Evolutionary conservation across 2,113 vertebrate genomes (phyloP).

Genomic region (Hippocampus zosterae): DNA sequence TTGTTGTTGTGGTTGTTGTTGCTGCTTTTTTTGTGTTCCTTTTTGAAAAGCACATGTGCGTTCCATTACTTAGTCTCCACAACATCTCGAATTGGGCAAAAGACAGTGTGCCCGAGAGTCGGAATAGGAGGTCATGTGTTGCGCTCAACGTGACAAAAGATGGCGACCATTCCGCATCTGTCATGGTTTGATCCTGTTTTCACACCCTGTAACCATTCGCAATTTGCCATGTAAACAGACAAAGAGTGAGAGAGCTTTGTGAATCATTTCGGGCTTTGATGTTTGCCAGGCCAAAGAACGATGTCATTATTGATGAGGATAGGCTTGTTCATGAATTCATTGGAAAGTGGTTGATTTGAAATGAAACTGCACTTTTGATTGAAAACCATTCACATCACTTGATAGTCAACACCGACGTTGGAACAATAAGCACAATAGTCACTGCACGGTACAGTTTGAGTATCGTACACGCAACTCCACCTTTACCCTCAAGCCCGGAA

Average conservation of each 20-base stretch:
- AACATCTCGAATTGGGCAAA: conserved; percentile 61
- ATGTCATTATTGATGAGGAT: no score
- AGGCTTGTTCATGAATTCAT: no score
- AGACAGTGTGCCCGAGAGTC: conserved; percentile 45
- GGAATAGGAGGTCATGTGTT: conserved; percentile 58
- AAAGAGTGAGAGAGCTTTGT: neutral
- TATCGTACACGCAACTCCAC: neutral
- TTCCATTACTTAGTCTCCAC: conserved; percentile 54
- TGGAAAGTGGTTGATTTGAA: no score
- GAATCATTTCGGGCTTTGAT: neutral
- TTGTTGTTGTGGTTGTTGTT: conserved; percentile 18
- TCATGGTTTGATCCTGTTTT: conserved; percentile 37
- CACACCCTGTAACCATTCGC: conserved; percentile 23
- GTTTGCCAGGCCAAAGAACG: no score
- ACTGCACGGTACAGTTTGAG: neutral
- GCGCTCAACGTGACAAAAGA: conserved; percentile 49
- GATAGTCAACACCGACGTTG: no score
- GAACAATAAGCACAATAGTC: no score
- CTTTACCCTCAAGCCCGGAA: conserved; percentile 18
- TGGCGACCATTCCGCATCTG: conserved; percentile 22
- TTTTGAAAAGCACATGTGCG: conserved; percentile 51
- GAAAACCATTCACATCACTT: no score
- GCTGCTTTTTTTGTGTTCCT: neutral
- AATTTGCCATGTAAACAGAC: conserved; percentile 30
- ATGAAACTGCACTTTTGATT: no score